Base-by-base conservation (phyloP, 2,888 invertebrate species). In the Chrysodeixis includens region DNA sequence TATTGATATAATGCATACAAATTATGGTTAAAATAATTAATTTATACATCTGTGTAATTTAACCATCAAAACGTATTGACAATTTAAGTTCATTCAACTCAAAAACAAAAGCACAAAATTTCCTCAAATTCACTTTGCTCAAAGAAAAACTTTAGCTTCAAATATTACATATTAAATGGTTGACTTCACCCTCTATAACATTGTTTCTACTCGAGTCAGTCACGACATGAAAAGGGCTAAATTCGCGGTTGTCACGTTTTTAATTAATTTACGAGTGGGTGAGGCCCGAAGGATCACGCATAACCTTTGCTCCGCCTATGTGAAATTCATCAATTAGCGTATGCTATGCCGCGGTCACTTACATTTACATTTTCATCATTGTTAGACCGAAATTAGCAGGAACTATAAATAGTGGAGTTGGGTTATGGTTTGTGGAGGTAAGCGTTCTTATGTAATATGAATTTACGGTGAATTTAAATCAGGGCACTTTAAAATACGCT, bases 241-340 rank as follows among this genome's bases (percentile, higher is more conserved):
- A 90, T 90, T 90, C 87, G 86, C 82, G 86, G 88, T 86, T 91
- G 93, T 93, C 93, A 93, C 88, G 90, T 90, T 93, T 93, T 94
- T 94, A 93, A 93, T 94, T 93, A 93, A 92, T 92, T 89, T 90
- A 91, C 84, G 89, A 89, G 88, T 83, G 85, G 90, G 90, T 57
- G 88, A 78, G 90, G 88, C 84, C 70, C 72, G 70, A 16, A 80
- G 80, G 71, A 79, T 82, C 86, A 86, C 86, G 87, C 86, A 85
- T 83, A 87, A 83, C 86, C 90, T 83, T 85, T 86, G 79, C 83
- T 80, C 73, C 75, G 79, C 80, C 82, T 86, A 83, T 88, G 84
- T 89, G 88, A 86, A 88, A 88, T 89, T 89, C 89, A 89, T 92
- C 91, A 91, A 91, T 91, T 92, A 90, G 79, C 83, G 74, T 18